A percentile compares a stretch with the other conserved stretches of the same genome.
phyloP scores from a whole-genome alignment of 2,888 invertebrate species.

The Pilophorus perplexus region DNA sequence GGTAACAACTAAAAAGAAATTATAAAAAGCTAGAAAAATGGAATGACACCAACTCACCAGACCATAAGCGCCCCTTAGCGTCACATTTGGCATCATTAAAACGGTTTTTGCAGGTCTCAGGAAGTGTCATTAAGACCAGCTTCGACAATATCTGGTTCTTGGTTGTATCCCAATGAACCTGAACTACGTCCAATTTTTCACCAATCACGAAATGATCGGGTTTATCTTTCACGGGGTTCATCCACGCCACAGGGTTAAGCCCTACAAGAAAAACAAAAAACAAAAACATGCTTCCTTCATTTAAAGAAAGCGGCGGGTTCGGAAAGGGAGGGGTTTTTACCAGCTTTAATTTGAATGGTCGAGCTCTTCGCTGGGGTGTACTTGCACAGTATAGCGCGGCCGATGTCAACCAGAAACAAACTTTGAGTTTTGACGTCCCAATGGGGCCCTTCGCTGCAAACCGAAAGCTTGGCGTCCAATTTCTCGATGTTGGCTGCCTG shows the following conservation, averaged over 20 bases:
- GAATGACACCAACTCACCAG: constrained; percentile 59
- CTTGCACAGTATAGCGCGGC: background rate
- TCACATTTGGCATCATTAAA: constrained; percentile 81
- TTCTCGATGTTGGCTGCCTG: constrained; percentile 8
- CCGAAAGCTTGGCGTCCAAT: background rate
- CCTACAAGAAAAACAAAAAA: constrained; percentile 32
- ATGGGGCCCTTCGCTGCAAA: constrained; percentile 22
- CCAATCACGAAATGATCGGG: constrained; percentile 64
- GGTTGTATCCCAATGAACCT: constrained; percentile 65
- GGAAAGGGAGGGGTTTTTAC: background rate
- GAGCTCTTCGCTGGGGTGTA: background rate
- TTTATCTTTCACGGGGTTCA: constrained; percentile 47
- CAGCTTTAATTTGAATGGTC: background rate
- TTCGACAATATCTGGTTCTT: constrained; percentile 56
- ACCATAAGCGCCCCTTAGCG: constrained; percentile 68
- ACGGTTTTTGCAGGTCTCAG: constrained; percentile 58
- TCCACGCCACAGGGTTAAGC: constrained; percentile 35
- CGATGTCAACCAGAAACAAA: constrained; percentile 18
- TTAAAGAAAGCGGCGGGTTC: background rate
- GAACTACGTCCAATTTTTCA: constrained; percentile 59
- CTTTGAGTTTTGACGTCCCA: constrained; percentile 16
- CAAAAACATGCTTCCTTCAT: background rate
- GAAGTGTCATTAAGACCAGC: constrained; percentile 58
- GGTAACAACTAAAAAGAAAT: too few species aligned
- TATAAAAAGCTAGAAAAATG: too few species aligned